These are phyloP conservation scores for Hyphantria cunea DNA, from an alignment of 1,140 invertebrate species.

Conservation along the genomic window DNA sequence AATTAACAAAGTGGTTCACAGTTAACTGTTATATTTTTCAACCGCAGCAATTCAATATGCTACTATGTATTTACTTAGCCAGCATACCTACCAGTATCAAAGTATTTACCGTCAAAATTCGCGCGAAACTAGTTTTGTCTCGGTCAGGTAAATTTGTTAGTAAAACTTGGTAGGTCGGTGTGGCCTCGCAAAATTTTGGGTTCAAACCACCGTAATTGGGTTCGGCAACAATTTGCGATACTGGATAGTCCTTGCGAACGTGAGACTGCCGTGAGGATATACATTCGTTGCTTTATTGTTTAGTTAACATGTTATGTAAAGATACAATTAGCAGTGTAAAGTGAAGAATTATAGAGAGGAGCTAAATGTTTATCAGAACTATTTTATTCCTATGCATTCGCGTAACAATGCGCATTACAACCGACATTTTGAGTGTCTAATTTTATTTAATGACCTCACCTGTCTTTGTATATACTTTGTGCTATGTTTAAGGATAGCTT, in stretches of 20 bases:
- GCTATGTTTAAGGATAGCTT: no score
- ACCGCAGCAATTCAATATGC: slow-evolving; percentile 13
- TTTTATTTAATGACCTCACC: no score
- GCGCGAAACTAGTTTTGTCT: slow-evolving; percentile 50
- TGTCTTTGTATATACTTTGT: no score
- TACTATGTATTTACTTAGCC: slow-evolving; percentile 20
- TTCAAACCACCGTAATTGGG: slow-evolving; percentile 55
- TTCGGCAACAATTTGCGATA: slow-evolving; percentile 58
- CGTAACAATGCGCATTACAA: no score
- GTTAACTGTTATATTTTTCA: background rate
- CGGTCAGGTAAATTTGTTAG: slow-evolving; percentile 53
- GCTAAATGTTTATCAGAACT: no score
- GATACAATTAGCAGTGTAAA: no score
- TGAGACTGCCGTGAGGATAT: slow-evolving; percentile 24
- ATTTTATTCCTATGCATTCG: no score
- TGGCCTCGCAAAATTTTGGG: slow-evolving; percentile 48
- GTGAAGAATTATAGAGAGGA: no score
- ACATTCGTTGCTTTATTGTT: slow-evolving; percentile 40
- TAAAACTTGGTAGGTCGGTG: slow-evolving; percentile 46
- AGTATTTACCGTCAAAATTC: slow-evolving; percentile 35
- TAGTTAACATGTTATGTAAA: no score
- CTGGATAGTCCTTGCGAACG: slow-evolving; percentile 40
- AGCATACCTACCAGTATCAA: slow-evolving; percentile 17
- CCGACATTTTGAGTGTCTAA: no score
- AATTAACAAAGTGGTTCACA: slow-evolving; percentile 1